Evolutionary conservation across 2,113 vertebrate species (phyloP).

Genomic region (Python bivittatus): DNA sequence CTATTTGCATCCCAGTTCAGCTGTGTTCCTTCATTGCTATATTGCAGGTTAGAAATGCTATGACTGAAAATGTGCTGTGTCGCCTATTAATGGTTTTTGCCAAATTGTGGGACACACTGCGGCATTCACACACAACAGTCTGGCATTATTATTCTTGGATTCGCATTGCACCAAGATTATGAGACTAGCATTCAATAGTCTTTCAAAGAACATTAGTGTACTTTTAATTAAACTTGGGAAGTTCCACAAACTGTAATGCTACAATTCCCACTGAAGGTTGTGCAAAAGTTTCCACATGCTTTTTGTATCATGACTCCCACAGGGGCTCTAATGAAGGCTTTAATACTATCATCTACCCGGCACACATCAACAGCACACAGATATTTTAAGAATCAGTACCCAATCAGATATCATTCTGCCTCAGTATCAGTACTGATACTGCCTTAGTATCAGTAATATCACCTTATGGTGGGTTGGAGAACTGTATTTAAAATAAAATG

Average conservation of each 20-base stretch:
- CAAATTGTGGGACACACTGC: neutral
- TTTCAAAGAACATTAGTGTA: neutral
- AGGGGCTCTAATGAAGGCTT: neutral
- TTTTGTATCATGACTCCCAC: too few species aligned
- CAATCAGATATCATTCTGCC: neutral
- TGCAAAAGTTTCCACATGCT: too few species aligned
- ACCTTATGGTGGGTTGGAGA: neutral
- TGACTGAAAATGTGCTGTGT: too few species aligned
- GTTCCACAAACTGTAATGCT: too few species aligned
- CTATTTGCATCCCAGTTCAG: neutral
- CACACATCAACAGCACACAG: neutral
- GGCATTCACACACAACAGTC: neutral
- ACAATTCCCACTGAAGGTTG: too few species aligned
- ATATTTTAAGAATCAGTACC: neutral
- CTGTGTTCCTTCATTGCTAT: too few species aligned
- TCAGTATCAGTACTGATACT: too few species aligned
- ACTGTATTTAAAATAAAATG: neutral
- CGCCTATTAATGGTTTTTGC: neutral
- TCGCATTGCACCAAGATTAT: neutral
- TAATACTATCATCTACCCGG: neutral
- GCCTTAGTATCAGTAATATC: neutral
- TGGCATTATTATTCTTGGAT: neutral
- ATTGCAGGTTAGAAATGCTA: neutral
- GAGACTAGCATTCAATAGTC: neutral
- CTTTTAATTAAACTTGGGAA: too few species aligned